Conservation (phyloP, 1,140 invertebrate species). For the Battus philenor region DNA sequence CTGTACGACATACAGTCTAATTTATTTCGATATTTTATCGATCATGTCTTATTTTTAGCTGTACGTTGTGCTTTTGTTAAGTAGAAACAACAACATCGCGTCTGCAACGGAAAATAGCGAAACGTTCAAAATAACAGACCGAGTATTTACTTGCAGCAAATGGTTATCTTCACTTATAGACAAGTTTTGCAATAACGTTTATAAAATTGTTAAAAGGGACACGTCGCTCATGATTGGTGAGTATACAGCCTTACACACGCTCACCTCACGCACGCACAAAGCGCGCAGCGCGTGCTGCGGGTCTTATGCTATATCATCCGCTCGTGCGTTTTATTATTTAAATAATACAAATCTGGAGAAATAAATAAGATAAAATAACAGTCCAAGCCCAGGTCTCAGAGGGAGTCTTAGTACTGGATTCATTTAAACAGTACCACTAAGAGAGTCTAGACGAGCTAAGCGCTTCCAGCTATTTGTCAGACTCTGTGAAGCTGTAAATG, state of each 20-base stretch:
- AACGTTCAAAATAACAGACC: slow-evolving; percentile 42
- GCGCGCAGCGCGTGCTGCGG: too few relatives aligned
- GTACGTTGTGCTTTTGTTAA: slow-evolving; percentile 36
- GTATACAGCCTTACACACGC: slow-evolving; percentile 6
- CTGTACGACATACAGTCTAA: too few relatives aligned
- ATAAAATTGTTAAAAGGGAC: slow-evolving; percentile 59
- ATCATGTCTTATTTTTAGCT: slow-evolving; percentile 30
- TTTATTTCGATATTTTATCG: too few relatives aligned
- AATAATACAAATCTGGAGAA: too few relatives aligned
- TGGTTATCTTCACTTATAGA: slow-evolving; percentile 47
- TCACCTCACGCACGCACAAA: too few relatives aligned
- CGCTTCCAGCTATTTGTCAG: too few relatives aligned
- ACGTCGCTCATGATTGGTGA: slow-evolving; percentile 54
- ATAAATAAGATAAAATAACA: too few relatives aligned
- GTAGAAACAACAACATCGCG: slow-evolving; percentile 26
- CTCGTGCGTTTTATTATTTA: slow-evolving; percentile 1
- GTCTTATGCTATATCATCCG: background rate
- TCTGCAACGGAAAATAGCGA: slow-evolving; percentile 23
- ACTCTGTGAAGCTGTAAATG: too few relatives aligned
- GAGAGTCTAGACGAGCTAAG: too few relatives aligned
- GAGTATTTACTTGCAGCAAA: slow-evolving; percentile 46
- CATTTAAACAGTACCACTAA: too few relatives aligned
- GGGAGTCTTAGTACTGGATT: too few relatives aligned
- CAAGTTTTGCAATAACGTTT: slow-evolving; percentile 51
- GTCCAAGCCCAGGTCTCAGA: too few relatives aligned